These are phyloP conservation scores for Rhea americana DNA, from an alignment of 2,113 vertebrate species.

Conservation along the genomic window DNA sequence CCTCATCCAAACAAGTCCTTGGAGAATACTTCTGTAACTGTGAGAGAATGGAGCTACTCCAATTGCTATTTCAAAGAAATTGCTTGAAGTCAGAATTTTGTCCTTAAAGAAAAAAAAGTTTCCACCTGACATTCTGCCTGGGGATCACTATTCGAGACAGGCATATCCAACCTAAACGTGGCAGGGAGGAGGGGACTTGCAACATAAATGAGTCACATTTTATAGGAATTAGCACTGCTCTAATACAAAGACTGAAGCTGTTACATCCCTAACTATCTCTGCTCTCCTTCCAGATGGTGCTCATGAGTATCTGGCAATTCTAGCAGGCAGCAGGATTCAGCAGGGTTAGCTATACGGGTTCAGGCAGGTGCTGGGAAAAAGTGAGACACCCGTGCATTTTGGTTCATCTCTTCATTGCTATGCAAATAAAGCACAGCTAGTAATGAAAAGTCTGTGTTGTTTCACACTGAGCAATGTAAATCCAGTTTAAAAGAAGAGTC, in stretches of 20 bases:
- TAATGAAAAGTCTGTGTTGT: constrained; percentile 18
- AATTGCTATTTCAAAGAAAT: constrained; percentile 15
- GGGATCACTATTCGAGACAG: not conserved
- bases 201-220: not conserved
- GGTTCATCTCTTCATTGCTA: not conserved
- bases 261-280: not conserved
- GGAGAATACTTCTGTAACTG: not conserved
- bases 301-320: not conserved
- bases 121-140: not conserved
- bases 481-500: not conserved
- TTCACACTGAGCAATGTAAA: constrained; percentile 41
- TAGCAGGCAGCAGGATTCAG: not conserved
- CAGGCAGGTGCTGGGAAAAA: not conserved
- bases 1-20: not conserved
- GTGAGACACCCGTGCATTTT: not conserved
- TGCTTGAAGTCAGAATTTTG: not conserved
- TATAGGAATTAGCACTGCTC: not conserved
- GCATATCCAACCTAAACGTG: not conserved
- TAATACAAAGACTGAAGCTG: not conserved
- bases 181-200: not conserved
- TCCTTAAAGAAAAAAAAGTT: not conserved
- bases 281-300: not conserved
- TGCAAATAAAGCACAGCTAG: constrained; percentile 23
- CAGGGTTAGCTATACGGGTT: not conserved
- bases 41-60: not conserved